A percentile compares a stretch with the other conserved stretches of the same genome.
phyloP scores from a whole-genome alignment of 2,888 invertebrate species.

The Drosophila aldrichi region DNA sequence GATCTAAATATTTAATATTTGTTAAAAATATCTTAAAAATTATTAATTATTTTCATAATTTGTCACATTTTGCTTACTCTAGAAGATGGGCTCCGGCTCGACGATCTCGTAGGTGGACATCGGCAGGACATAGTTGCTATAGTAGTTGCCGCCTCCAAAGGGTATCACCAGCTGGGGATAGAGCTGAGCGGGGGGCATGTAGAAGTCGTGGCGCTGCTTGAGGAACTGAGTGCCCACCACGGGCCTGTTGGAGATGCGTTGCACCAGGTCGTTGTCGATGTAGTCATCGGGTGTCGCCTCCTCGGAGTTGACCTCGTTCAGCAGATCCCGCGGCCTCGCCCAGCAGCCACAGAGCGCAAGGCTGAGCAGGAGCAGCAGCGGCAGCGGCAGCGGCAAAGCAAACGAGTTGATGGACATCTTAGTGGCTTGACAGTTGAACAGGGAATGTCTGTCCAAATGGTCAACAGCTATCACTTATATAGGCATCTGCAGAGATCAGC shows the following conservation, averaged over 20 bases:
- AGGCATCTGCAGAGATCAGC: neutral
- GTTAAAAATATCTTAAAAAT: neutral
- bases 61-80: conserved; percentile 37
- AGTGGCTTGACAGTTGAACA: conserved; percentile 42
- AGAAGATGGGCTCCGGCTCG: conserved; percentile 59
- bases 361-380: conserved; percentile 31
- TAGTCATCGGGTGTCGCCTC: conserved; percentile 26
- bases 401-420: conserved; percentile 54
- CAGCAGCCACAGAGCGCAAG: conserved; percentile 39
- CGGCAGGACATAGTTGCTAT: conserved; percentile 56
- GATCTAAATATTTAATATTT: neutral
- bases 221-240: conserved; percentile 16
- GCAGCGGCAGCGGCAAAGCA: neutral
- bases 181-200: neutral
- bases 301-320: conserved; percentile 57
- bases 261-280: conserved; percentile 50
- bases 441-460: conserved; percentile 32
- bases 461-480: conserved; percentile 45
- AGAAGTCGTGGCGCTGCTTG: conserved; percentile 27
- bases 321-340: conserved; percentile 37
- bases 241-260: conserved; percentile 35
- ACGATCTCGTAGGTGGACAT: conserved; percentile 60
- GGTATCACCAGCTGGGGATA: conserved; percentile 17
- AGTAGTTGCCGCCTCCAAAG: conserved; percentile 58
- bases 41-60: conserved; percentile 6